These are phyloP conservation scores for Rhagophthalmus giganteus DNA, from an alignment of 2,888 invertebrate genomes.

Conservation along the genomic window DNA sequence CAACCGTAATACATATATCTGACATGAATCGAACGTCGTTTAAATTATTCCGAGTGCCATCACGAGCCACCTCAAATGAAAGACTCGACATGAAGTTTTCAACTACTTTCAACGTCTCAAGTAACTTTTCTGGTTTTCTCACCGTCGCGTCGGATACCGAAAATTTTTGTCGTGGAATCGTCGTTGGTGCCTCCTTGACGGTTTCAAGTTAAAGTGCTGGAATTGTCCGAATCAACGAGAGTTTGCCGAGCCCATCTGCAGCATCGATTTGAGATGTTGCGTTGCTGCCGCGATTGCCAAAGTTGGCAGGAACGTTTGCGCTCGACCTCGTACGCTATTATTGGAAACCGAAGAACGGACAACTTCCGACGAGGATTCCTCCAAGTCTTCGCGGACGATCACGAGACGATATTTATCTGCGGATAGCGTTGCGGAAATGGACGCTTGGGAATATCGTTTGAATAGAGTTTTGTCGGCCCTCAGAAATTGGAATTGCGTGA, in stretches of 20 bases:
- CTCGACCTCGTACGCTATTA: constrained; percentile 55
- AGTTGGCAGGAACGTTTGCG: constrained; percentile 56
- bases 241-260: constrained; percentile 46
- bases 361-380: constrained; percentile 12
- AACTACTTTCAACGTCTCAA: constrained; percentile 43
- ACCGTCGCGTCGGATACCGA: constrained; percentile 55
- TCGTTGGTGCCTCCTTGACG: constrained; percentile 58
- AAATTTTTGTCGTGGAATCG: constrained; percentile 57
- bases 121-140: constrained; percentile 54
- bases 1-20: constrained; percentile 39
- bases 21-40: constrained; percentile 44
- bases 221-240: constrained; percentile 55
- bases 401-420: constrained; percentile 53
- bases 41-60: too few species aligned
- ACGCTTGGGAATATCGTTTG: constrained; percentile 55
- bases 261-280: constrained; percentile 52
- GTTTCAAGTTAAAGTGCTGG: constrained; percentile 55
- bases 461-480: constrained; percentile 55
- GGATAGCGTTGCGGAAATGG: constrained; percentile 55
- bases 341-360: constrained; percentile 43
- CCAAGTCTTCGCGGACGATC: constrained; percentile 18
- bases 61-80: constrained; percentile 43
- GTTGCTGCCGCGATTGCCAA: constrained; percentile 45
- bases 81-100: constrained; percentile 42
- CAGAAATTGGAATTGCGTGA: constrained; percentile 51